Percentiles rank a stretch among this genome's conserved stretches.
phyloP scores from a whole-genome alignment of 1,140 invertebrate genomes.

The Lordiphosa collinella region DNA sequence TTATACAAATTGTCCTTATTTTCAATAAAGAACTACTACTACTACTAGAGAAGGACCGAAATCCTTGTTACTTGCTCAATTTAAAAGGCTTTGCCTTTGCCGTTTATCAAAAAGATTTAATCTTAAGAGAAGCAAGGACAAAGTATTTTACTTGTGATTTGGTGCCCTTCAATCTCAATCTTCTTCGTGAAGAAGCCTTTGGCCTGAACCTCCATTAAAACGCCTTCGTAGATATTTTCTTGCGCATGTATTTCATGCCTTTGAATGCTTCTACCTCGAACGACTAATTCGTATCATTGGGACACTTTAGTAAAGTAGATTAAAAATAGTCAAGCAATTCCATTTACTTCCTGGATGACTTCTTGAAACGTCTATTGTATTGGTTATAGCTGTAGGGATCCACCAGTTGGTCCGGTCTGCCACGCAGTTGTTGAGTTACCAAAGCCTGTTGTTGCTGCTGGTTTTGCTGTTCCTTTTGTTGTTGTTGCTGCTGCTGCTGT shows the following conservation, averaged over 20 bases:
- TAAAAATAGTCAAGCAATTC: not conserved
- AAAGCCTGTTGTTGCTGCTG: slow-evolving; percentile 68
- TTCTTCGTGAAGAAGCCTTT: too few relatives aligned
- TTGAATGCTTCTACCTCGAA: slow-evolving; percentile 53
- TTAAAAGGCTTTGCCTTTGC: too few relatives aligned
- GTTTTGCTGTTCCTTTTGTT: slow-evolving; percentile 57
- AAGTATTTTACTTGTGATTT: too few relatives aligned
- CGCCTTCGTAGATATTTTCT: slow-evolving; percentile 34
- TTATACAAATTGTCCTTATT: too few relatives aligned
- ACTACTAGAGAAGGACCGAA: too few relatives aligned
- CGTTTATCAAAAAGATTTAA: too few relatives aligned
- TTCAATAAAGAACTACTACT: too few relatives aligned
- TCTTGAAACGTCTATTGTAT: slow-evolving; percentile 73
- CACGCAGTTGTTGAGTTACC: slow-evolving; percentile 65
- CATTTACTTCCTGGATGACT: slow-evolving; percentile 47
- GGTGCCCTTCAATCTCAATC: too few relatives aligned
- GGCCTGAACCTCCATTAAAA: slow-evolving; percentile 12
- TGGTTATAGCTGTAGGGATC: slow-evolving; percentile 70
- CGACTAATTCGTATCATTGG: slow-evolving; percentile 42
- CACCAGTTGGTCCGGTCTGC: slow-evolving; percentile 66
- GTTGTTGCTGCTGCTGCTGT: slow-evolving; percentile 53
- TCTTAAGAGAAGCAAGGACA: too few relatives aligned
- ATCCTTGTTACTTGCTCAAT: too few relatives aligned
- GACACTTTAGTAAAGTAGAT: slow-evolving; percentile 1
- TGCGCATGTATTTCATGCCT: slow-evolving; percentile 74